Evolutionary conservation across 2,797 vertebrate genomes (phyloP), one percentile per base, ranked within the genome.

Genomic region (Lagodon rhomboides): DNA sequence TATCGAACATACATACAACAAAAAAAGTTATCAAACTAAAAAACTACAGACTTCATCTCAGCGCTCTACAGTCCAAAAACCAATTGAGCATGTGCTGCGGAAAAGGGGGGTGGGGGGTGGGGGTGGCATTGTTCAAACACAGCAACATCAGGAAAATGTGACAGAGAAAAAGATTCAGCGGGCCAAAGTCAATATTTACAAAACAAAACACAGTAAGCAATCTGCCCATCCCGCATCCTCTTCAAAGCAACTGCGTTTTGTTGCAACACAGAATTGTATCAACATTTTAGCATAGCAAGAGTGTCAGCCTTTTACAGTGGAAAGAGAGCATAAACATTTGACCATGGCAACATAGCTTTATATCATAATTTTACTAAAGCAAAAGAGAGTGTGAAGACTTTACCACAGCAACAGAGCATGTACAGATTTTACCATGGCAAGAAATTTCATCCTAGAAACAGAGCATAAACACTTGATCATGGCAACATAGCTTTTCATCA

Each of bases 21-120:
- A 80, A 84, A 38, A 38, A 85, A 84, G 18, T 85, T 89, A 89
- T 73, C 71, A 77, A 86, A 90, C 84, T 86, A 91, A 89, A 92
- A 91, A 90, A 84, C 51, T 80, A 90, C 47, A 83, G 83, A 85
- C 82, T 85, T 92, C 20, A 86, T 88, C 70, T 90, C 56, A 83
- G 65, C 55, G 1, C 64, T 83, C 85, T 80, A 89, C 23, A 82
- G 80, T 85, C 84, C 74, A 77, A 87, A 88, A 59, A 61, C 54
- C 80, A 83, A 85, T 63, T 78, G 68, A 77, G 69, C 82, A 86
- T 80, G 74, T 85, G 77, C 65, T 83, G 75, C 22, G 16, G 70
- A 62, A 25, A 43, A 53, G 7, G 22, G 55, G 7, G 44, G 4
- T 5, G 22, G 51, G 7, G 44, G 5, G 20, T 23, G 38, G 53